Evolutionary conservation across 2,797 vertebrate genomes (phyloP).

Genomic region (Mus caroli): DNA sequence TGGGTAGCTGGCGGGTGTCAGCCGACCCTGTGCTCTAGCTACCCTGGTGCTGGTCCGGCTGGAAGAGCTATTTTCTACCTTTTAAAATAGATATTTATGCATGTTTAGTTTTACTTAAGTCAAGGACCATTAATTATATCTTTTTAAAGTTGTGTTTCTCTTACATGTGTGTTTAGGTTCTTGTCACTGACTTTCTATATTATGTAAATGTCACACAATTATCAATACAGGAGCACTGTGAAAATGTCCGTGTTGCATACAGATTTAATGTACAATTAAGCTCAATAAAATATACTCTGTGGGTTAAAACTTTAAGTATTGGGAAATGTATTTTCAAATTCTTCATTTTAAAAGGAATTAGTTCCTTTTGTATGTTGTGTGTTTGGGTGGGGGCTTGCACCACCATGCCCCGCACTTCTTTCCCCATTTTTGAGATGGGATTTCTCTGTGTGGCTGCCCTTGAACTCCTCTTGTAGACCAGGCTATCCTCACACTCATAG

Average conservation of each 20-base stretch:
- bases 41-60: no score
- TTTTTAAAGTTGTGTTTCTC: conserved; percentile 21
- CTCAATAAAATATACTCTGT: conserved; percentile 50
- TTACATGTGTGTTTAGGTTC: neutral
- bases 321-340: neutral
- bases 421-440: neutral
- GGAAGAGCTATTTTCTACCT: conserved; percentile 56
- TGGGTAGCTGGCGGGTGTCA: no score
- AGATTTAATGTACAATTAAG: conserved; percentile 28
- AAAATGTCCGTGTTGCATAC: neutral
- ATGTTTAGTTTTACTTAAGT: conserved; percentile 34
- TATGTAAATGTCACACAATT: conserved; percentile 40
- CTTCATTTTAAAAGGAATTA: neutral
- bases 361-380: no score
- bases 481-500: neutral
- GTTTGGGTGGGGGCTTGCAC: no score
- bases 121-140: neutral
- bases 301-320: conserved; percentile 52
- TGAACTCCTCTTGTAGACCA: neutral
- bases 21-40: no score
- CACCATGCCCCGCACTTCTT: no score
- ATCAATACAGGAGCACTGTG: neutral
- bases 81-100: conserved; percentile 32
- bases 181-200: conserved; percentile 30
- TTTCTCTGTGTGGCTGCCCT: neutral